A percentile compares a stretch with the other conserved stretches of the same genome.
phyloP scores from a whole-genome alignment of 2,797 vertebrate species.

The Iguana delicatissima region DNA sequence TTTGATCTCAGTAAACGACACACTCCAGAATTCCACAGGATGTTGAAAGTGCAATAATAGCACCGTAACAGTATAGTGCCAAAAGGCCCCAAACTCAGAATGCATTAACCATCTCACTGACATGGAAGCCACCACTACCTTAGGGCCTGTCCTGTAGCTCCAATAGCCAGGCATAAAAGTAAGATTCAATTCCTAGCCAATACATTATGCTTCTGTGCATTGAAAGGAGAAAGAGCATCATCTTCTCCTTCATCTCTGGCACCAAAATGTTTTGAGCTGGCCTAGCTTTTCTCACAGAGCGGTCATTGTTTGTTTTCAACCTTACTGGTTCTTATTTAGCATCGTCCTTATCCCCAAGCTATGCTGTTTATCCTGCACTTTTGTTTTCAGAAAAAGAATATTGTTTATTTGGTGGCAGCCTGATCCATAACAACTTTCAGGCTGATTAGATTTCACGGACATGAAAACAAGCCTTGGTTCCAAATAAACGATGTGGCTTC shows the following conservation, averaged over 20 bases:
- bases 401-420: not conserved
- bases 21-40: no score
- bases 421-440: constrained; percentile 9
- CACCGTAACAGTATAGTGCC: no score
- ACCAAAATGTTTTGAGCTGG: not conserved
- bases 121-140: not conserved
- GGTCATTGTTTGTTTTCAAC: constrained; percentile 4
- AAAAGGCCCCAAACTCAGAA: no score
- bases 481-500: not conserved
- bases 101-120: no score
- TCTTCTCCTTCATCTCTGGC: not conserved
- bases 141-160: not conserved
- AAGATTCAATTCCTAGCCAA: not conserved
- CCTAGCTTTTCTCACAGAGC: not conserved
- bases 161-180: not conserved
- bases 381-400: not conserved
- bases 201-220: not conserved
- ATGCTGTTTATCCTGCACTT: not conserved
- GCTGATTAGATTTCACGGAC: not conserved
- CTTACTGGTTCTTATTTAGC: not conserved
- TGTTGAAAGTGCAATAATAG: no score
- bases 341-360: not conserved
- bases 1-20: no score
- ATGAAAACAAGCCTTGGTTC: constrained; percentile 26
- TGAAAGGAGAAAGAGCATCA: not conserved